Evolutionary conservation across 2,113 vertebrate species (phyloP), one percentile per base, ranked within the genome.

Genomic region (Arenaria interpres): DNA sequence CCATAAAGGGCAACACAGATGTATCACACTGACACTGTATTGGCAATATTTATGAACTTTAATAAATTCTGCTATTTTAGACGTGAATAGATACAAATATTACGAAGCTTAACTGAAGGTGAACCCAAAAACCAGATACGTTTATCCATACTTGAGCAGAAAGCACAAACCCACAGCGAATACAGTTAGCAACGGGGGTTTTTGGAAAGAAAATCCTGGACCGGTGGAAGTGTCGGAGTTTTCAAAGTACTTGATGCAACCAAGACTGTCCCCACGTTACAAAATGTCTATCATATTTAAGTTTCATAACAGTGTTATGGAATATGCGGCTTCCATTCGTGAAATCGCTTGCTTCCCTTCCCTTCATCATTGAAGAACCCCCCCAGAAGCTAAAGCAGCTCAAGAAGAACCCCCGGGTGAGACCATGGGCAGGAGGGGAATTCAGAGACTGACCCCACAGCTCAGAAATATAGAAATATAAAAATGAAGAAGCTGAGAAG

Each of bases 351-450:
- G 24, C 12, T 43, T 25, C 35, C 9, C 25, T 41, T 48, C 23
- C 39, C 45, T 79, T 89, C n/a, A 5, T 39, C 53, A 57, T 17
- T 9, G 12, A 51, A 66, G 32, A 74, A 37, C 0, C 14, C 4
- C 24, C 33, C 23, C 20, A 20, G 5, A 35, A 73, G 27, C 39
- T 57, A 73, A 73, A 72, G 30, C 23, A 60, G 46, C 27, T 71
- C 39, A 41, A 13, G 35, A 77, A 39, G 5, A 62, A 20, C 22
- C 6, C 6, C 27, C 60, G 48, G 33, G 37, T 67, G 56, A 87
- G 56, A 63, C 4, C 25, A 68, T 0, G 0, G 37, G 16, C 18
- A 60, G 41, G 12, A 60, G 25, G 10, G 33, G 43, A 32, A 64
- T 56, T 50, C 57, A 62, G 28, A 27, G 25, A 59, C 2, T 16